These are phyloP conservation scores for Oplegnathus fasciatus DNA, from an alignment of 2,113 vertebrate genomes.

Conservation along the genomic window DNA sequence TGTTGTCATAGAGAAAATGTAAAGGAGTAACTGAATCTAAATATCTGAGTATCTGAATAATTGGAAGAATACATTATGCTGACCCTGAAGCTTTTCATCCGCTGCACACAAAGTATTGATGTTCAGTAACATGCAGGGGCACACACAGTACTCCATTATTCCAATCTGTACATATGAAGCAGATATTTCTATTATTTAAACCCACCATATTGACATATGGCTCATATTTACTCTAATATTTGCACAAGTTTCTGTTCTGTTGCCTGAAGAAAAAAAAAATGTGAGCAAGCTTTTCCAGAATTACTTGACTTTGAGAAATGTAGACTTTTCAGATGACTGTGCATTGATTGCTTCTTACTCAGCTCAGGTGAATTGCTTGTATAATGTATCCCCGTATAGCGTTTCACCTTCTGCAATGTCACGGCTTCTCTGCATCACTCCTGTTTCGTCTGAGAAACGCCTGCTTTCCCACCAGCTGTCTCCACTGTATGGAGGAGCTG, in stretches of 20 bases:
- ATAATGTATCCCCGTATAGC: conserved; percentile 64
- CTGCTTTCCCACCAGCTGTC: conserved; percentile 61
- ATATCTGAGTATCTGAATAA: too few relatives aligned
- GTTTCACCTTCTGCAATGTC: conserved; percentile 82
- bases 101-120: neutral
- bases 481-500: conserved; percentile 61
- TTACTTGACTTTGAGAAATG: conserved; percentile 63
- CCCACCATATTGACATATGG: neutral
- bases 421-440: conserved; percentile 67
- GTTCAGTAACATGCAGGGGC: conserved; percentile 13
- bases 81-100: conserved; percentile 17
- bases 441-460: conserved; percentile 47
- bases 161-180: neutral
- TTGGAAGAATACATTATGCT: conserved; percentile 9
- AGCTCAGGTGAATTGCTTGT: conserved; percentile 59
- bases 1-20: conserved; percentile 5
- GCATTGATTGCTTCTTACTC: conserved; percentile 67
- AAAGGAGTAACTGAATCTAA: neutral
- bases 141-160: neutral
- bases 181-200: conserved; percentile 10
- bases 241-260: conserved; percentile 22
- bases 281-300: conserved; percentile 24
- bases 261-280: conserved; percentile 13
- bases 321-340: conserved; percentile 58
- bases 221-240: conserved; percentile 13